Evolutionary conservation across 2,888 invertebrate genomes (phyloP), one percentile per base, ranked within the genome.

Genomic region (Microctonus hyperodae): DNA sequence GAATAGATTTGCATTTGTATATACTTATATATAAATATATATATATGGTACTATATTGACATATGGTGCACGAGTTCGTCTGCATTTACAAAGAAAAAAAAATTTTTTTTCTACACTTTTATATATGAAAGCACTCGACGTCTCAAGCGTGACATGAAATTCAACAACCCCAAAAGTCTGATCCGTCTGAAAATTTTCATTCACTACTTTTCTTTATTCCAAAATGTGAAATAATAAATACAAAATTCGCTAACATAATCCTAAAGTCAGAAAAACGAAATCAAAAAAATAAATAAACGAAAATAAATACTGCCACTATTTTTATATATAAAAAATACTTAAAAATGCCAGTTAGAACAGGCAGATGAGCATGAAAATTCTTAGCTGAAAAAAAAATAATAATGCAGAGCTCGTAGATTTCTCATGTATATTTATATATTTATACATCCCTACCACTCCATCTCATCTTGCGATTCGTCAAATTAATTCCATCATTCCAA

Each of bases 31-130:
- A 44, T 1, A 44, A 7, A 44, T 16, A n/a, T 16, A 13, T 13
- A n/a, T 3, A 44, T n/a, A 16, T 33, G 31, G 48, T 28, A 28
- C 23, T 37, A 23, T 59, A 59, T 59, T 59, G 59, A 48, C 48
- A 59, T 44, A 28, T 20, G 48, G 44, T 23, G 33, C 55, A 55
- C 55, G 33, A 44, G 44, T 7, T 44, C n/a, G 16, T 44, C 1
- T 44, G 20, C 7, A 53, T n/a, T 33, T 31, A 16, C 16, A n/a
- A n/a, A n/a, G n/a, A n/a, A n/a, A n/a, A n/a, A n/a, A n/a, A n/a
- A n/a, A n/a, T n/a, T n/a, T n/a, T n/a, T n/a, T n/a, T 13, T 28
- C n/a, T 13, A 31, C 28, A n/a, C 31, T 55, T 55, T 31, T 31
- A 28, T 53, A 28, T 55, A 16, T 33, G 10, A 2, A 55, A 33